Evolutionary conservation across 1,140 invertebrate species (phyloP).

Genomic region (Pogonus chalceus): DNA sequence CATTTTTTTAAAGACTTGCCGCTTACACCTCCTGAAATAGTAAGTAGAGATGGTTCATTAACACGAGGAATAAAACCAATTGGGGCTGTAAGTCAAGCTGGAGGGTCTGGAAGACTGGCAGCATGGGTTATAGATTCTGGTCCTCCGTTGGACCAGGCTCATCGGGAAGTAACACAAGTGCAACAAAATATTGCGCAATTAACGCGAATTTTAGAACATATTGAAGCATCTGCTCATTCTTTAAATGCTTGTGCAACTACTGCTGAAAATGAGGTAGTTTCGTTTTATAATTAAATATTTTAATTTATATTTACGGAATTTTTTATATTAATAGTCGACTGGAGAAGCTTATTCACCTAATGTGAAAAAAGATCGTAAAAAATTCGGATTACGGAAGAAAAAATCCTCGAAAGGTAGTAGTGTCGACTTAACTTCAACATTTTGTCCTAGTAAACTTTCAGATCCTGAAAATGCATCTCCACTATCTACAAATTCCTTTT

Average conservation of each 20-base stretch:
- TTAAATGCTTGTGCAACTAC: slow-evolving; percentile 18
- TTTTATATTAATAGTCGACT: slow-evolving; percentile 24
- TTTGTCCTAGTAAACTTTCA: slow-evolving; percentile 16
- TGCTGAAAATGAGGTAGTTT: neutral
- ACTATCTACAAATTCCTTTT: slow-evolving; percentile 29
- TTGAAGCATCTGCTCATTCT: slow-evolving; percentile 35
- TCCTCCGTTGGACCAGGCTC: slow-evolving; percentile 42
- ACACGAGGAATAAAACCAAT: slow-evolving; percentile 29
- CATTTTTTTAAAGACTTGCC: slow-evolving; percentile 29
- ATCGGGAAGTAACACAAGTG: slow-evolving; percentile 49
- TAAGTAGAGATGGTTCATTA: slow-evolving; percentile 32
- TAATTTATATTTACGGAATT: slow-evolving; percentile 4
- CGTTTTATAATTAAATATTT: slow-evolving; percentile 11
- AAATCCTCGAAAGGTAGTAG: slow-evolving; percentile 53
- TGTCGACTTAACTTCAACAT: slow-evolving; percentile 44
- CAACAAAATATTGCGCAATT: slow-evolving; percentile 56
- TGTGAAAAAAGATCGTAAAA: slow-evolving; percentile 56
- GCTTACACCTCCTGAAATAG: slow-evolving; percentile 28
- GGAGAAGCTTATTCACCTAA: slow-evolving; percentile 49
- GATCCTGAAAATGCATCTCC: slow-evolving; percentile 33
- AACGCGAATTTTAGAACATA: slow-evolving; percentile 44
- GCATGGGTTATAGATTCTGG: slow-evolving; percentile 41
- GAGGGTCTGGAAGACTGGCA: slow-evolving; percentile 20
- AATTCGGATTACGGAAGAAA: slow-evolving; percentile 58
- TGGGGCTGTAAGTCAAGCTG: slow-evolving; percentile 9